Evolutionary conservation across 2,113 vertebrate species (phyloP).

Genomic region (Cavia aperea): DNA sequence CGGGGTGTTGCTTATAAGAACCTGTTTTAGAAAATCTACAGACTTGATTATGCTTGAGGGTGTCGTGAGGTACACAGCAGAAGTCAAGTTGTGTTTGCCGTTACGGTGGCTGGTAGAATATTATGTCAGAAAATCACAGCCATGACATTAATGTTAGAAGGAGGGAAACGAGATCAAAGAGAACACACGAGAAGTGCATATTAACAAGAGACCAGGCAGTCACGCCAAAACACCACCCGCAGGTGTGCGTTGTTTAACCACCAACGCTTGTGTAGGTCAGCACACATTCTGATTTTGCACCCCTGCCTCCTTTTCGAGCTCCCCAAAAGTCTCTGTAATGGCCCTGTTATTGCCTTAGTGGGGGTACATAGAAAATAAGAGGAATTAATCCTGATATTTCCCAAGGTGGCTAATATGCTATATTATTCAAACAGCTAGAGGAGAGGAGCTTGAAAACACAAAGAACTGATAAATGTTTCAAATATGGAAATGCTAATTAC

Average conservation of each 20-base stretch:
- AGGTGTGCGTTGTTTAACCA: conserved; percentile 13
- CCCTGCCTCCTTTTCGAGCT: not conserved
- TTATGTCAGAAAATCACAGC: not conserved
- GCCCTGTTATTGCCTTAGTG: not conserved
- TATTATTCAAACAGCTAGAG: not conserved
- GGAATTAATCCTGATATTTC: not conserved
- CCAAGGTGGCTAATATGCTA: not conserved
- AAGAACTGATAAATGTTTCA: not conserved
- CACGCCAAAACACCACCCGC: not conserved
- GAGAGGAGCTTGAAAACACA: not conserved
- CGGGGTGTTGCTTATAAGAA: not conserved
- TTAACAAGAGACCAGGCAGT: conserved; percentile 19
- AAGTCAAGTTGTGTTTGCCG: not conserved
- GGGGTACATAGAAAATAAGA: not conserved
- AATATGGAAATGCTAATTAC: not conserved
- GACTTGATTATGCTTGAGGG: not conserved
- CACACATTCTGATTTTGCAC: not conserved
- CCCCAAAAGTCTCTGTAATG: not conserved
- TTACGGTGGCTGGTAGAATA: not conserved
- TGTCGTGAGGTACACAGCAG: not conserved
- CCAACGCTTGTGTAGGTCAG: not conserved
- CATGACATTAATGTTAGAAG: not conserved
- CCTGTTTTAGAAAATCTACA: not conserved
- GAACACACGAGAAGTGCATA: not conserved
- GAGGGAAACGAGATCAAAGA: not conserved